A percentile compares a stretch with the other conserved stretches of the same genome.
These are phyloP conservation scores for Lichenostomus cassidix DNA, from an alignment of 2,113 vertebrate genomes.

Conservation along the genomic window DNA sequence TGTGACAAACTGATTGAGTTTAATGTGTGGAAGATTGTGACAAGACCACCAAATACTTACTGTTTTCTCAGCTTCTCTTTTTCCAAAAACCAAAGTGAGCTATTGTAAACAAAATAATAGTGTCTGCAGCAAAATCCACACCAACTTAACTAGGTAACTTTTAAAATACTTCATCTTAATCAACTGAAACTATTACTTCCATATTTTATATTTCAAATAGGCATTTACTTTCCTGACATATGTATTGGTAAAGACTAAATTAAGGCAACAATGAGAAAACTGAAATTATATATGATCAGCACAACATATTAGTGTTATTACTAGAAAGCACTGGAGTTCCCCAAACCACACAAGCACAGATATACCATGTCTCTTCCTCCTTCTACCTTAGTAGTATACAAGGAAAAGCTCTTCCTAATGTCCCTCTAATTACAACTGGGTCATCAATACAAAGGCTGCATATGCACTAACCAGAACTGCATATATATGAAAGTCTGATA, in stretches of 20 bases:
- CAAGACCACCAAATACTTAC: not conserved
- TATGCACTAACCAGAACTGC: not conserved
- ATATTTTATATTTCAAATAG: not conserved
- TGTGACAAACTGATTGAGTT: not conserved
- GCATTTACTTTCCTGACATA: not conserved
- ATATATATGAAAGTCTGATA: not conserved
- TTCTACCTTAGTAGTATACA: not conserved
- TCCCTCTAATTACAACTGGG: not conserved
- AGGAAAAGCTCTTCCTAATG: not conserved
- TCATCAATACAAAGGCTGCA: not conserved
- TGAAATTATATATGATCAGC: not conserved
- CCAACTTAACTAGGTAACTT: not conserved
- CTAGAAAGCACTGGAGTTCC: not conserved
- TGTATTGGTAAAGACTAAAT: not conserved
- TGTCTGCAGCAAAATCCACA: not conserved
- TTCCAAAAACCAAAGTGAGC: not conserved
- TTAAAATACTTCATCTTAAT: not conserved
- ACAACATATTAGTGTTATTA: not conserved
- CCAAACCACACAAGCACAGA: not conserved
- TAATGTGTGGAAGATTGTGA: not conserved
- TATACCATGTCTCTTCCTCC: not conserved
- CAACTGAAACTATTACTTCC: not conserved
- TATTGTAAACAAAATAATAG: not conserved
- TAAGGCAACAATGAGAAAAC: not conserved
- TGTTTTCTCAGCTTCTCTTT: not conserved